These are phyloP conservation scores for Bursaphelenchus okinawaensis DNA, from an alignment of 2,888 invertebrate species.

Conservation along the genomic window DNA sequence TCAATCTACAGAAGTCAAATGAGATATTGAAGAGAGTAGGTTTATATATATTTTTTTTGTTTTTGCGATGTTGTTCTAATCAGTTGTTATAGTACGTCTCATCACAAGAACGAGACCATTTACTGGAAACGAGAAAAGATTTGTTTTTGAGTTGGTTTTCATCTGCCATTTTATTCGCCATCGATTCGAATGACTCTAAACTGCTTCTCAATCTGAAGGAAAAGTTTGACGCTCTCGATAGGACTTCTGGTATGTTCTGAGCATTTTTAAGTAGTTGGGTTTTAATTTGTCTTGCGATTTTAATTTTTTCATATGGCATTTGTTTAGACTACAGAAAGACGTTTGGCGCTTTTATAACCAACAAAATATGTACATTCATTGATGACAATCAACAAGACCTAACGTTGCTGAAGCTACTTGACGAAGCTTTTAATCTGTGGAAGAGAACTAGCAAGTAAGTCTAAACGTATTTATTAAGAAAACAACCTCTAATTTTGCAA, in stretches of 20 bases:
- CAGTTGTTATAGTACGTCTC: slow-evolving; percentile 21
- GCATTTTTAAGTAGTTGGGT: too few species aligned
- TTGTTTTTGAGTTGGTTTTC: slow-evolving; percentile 35
- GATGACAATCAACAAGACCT: slow-evolving; percentile 21
- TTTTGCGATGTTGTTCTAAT: too few species aligned
- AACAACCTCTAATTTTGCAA: too few species aligned
- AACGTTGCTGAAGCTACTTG: slow-evolving; percentile 26
- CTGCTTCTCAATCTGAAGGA: slow-evolving; percentile 26
- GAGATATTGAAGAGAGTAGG: slow-evolving; percentile 27
- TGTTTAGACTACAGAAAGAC: slow-evolving; percentile 28
- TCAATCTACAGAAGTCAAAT: slow-evolving; percentile 23
- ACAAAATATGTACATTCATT: slow-evolving; percentile 30
- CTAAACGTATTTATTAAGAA: neutral
- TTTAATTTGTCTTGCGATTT: too few species aligned
- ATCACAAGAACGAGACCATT: slow-evolving; percentile 16
- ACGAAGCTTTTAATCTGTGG: slow-evolving; percentile 30
- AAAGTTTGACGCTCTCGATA: slow-evolving; percentile 26
- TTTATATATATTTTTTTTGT: neutral
- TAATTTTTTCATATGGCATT: neutral
- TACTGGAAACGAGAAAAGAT: slow-evolving; percentile 32
- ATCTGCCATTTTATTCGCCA: slow-evolving; percentile 35
- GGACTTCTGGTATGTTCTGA: slow-evolving; percentile 18
- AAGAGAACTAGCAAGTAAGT: slow-evolving; percentile 24
- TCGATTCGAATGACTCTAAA: slow-evolving; percentile 29
- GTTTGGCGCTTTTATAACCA: slow-evolving; percentile 30